Percentiles rank a stretch among this genome's conserved stretches.
These are phyloP conservation scores for Papilio dardanus DNA, from an alignment of 1,140 invertebrate genomes.

Conservation along the genomic window DNA sequence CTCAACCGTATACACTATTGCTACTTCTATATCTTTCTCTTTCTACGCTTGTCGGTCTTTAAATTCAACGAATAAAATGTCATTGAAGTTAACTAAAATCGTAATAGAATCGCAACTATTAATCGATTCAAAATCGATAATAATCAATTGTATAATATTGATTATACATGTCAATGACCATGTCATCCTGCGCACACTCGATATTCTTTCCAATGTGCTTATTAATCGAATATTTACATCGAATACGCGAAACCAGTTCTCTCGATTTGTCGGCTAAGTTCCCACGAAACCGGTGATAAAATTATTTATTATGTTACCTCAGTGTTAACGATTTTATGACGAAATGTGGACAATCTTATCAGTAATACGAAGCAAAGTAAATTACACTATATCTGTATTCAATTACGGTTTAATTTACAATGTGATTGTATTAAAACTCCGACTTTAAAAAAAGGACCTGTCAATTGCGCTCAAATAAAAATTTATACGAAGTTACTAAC, in stretches of 20 bases:
- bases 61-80: background rate
- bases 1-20: too few species aligned
- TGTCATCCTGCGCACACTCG: slow-evolving; percentile 28
- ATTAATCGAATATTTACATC: slow-evolving; percentile 26
- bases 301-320: slow-evolving; percentile 6
- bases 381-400: background rate
- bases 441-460: background rate
- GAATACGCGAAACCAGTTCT: slow-evolving; percentile 35
- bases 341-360: slow-evolving; percentile 15
- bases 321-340: slow-evolving; percentile 29
- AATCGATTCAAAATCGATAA: slow-evolving; percentile 18
- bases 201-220: slow-evolving; percentile 26
- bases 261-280: slow-evolving; percentile 23
- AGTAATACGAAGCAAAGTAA: slow-evolving; percentile 3
- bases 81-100: background rate
- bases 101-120: background rate
- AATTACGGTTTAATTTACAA: background rate
- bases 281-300: slow-evolving; percentile 37
- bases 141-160: slow-evolving; percentile 8
- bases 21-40: too few species aligned
- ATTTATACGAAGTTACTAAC: background rate
- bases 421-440: background rate
- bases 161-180: slow-evolving; percentile 18
- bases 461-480: background rate
- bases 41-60: too few species aligned